phyloP scores from a whole-genome alignment of 2,888 invertebrate species.

The Trissonchulus latispiculum region DNA sequence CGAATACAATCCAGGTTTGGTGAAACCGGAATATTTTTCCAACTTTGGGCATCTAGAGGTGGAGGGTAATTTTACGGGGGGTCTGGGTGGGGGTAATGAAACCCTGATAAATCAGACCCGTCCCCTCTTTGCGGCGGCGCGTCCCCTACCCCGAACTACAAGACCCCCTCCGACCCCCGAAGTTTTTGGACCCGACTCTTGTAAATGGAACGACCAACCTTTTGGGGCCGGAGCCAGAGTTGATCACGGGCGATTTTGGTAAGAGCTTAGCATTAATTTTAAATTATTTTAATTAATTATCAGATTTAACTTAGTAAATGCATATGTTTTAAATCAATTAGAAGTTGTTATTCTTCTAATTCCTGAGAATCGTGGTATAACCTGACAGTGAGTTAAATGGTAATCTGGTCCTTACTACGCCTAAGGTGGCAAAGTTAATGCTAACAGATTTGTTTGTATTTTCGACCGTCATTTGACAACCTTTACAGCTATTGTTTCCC shows the following conservation, averaged over 20 bases:
- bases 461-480: too few species aligned
- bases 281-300: too few species aligned
- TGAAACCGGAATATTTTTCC: not conserved
- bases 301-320: too few species aligned
- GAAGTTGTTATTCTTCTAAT: too few species aligned
- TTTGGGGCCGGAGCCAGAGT: not conserved
- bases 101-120: not conserved
- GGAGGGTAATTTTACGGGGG: not conserved
- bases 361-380: too few species aligned
- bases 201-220: constrained; percentile 4
- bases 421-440: too few species aligned
- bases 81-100: not conserved
- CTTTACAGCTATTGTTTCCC: too few species aligned
- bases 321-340: too few species aligned
- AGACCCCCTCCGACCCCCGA: not conserved
- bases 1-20: not conserved
- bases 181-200: not conserved
- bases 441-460: too few species aligned
- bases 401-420: too few species aligned
- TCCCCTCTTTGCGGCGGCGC: not conserved
- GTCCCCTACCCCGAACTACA: not conserved
- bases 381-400: too few species aligned
- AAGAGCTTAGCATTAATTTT: too few species aligned
- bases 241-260: constrained; percentile 10
- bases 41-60: not conserved